Evolutionary conservation across 2,888 invertebrate species (phyloP).

Genomic region (Nephrocerus scutellatus): DNA sequence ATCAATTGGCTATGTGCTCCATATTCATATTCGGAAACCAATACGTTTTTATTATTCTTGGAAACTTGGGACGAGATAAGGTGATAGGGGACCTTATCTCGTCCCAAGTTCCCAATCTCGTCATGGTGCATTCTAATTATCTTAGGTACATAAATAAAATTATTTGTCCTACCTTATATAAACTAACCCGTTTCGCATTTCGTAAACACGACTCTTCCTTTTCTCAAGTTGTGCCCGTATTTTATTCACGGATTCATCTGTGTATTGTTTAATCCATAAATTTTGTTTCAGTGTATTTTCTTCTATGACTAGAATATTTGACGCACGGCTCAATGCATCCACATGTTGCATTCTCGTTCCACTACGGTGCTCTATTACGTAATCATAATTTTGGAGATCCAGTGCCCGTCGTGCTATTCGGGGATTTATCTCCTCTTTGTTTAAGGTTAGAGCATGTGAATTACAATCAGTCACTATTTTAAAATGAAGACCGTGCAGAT

Average conservation of each 20-base stretch:
- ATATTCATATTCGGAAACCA: constrained; percentile 22
- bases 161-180: constrained; percentile 13
- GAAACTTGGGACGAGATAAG: constrained; percentile 5
- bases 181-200: constrained; percentile 15
- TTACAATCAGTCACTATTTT: constrained; percentile 29
- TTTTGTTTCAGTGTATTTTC: constrained; percentile 14
- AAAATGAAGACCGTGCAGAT: constrained; percentile 26
- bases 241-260: constrained; percentile 20
- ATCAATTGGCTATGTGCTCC: constrained; percentile 28
- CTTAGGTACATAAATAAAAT: constrained; percentile 20
- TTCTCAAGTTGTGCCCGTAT: constrained; percentile 20
- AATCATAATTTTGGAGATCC: constrained; percentile 22
- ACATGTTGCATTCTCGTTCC: constrained; percentile 29
- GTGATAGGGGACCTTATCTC: background rate
- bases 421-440: constrained; percentile 22
- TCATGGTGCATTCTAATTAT: constrained; percentile 28
- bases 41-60: constrained; percentile 25
- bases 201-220: constrained; percentile 11
- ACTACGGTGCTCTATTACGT: constrained; percentile 21
- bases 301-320: constrained; percentile 9
- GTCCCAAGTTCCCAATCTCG: constrained; percentile 28
- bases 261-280: constrained; percentile 11
- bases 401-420: constrained; percentile 24
- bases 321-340: constrained; percentile 24
- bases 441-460: constrained; percentile 22